Evolutionary conservation across 2,113 vertebrate genomes (phyloP), one percentile per base, ranked within the genome.

Genomic region (Eudyptes chrysolophus): DNA sequence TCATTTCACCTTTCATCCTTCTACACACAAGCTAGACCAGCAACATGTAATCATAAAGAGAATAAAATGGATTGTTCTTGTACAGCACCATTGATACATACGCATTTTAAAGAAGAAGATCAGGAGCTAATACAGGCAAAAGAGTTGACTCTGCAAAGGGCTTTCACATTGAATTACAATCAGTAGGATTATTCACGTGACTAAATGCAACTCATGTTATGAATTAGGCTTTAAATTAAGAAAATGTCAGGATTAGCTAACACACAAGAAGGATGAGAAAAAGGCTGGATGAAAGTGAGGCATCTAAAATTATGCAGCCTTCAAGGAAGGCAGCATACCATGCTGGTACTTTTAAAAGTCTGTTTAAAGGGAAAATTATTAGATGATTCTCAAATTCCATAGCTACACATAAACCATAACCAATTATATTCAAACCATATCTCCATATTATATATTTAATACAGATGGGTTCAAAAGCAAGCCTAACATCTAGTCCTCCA

Each of bases 401-500:
- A 95, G 40, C 58, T 69, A 70, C 18, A 79, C n/a, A 95, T 78
- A 89, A 89, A 92, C 49, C 77, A 69, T 79, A 85, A 76, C 52
- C 46, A 92, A 70, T 71, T 78, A 92, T 48, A 95, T 66, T 84
- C 64, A 94, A 92, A 68, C 42, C 32, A 9, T 86, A 90, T 74
- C 57, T 91, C 57, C 70, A 34, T 75, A 83, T 87, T 57, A 57
- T 34, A 64, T 94, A 96, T 97, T 92, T 93, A 93, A 95, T 42
- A 79, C 78, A 93, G 70, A 92, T 57, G 70, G 52, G 27, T 76
- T 84, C 92, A 90, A 89, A 94, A 83, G 21, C 24, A 93, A 93
- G 54, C 36, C 48, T 76, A 87, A 79, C 49, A 87, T 65, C 52
- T 71, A 78, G 40, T 48, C 36, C 10, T 78, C 34, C 51, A 61